Conservation (phyloP, 2,113 vertebrate genomes). For the Halcyon malimbica region DNA sequence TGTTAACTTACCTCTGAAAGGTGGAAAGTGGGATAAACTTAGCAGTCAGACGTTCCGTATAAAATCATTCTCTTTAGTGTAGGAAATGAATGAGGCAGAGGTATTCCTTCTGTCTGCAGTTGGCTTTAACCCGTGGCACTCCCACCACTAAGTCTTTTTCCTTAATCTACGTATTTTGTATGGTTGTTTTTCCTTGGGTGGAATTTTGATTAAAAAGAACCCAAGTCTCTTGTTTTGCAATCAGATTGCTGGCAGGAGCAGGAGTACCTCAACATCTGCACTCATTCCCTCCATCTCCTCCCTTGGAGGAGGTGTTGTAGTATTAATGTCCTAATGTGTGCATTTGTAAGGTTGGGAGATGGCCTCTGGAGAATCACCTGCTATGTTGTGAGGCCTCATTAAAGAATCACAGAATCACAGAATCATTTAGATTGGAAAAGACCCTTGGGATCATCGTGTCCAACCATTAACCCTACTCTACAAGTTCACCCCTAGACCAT, state of each 20-base stretch:
- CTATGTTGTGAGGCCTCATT: neutral
- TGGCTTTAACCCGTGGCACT: neutral
- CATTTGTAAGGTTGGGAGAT: neutral
- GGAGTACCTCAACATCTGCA: neutral
- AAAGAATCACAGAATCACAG: neutral
- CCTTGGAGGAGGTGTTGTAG: neutral
- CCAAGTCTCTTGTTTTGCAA: neutral
- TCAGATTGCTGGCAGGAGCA: neutral
- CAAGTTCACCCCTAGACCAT: too few relatives aligned
- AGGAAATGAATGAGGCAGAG: conserved; percentile 22
- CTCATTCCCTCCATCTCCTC: neutral
- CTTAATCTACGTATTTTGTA: neutral
- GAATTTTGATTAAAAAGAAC: neutral
- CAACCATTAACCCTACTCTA: too few relatives aligned
- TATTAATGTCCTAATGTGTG: neutral
- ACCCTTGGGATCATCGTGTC: too few relatives aligned
- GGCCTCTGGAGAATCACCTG: neutral
- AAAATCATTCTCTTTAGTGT: neutral
- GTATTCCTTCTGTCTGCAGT: conserved; percentile 14
- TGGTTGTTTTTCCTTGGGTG: neutral
- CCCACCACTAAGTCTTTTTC: neutral
- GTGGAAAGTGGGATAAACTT: neutral
- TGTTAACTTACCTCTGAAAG: neutral
- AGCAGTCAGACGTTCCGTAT: neutral
- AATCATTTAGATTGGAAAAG: too few relatives aligned